Evolutionary conservation across 2,113 vertebrate species (phyloP).

Genomic region (Gymnocephalus cernua): DNA sequence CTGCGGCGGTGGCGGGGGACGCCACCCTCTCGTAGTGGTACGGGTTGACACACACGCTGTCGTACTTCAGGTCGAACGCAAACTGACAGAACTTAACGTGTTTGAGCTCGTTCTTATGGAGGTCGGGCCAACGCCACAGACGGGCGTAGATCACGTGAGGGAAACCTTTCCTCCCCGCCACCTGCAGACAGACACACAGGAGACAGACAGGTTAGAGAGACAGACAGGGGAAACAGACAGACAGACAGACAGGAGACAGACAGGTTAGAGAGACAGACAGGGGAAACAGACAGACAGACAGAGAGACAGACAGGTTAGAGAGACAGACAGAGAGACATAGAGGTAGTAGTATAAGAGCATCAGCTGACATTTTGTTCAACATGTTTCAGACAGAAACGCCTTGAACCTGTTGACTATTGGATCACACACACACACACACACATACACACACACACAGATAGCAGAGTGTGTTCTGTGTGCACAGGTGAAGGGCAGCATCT

Average conservation of each 20-base stretch:
- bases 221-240: neutral
- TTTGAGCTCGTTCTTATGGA: constrained; percentile 92
- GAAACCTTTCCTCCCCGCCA: constrained; percentile 87
- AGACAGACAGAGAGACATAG: too few species aligned
- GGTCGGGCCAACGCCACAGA: constrained; percentile 88
- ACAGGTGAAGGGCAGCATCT: too few species aligned
- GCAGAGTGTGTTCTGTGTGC: too few species aligned
- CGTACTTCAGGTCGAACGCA: constrained; percentile 89
- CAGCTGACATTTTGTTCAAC: too few species aligned
- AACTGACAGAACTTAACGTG: constrained; percentile 87
- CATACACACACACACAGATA: too few species aligned
- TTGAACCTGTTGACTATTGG: too few species aligned
- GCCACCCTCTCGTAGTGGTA: constrained; percentile 89
- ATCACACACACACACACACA: too few species aligned
- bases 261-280: neutral
- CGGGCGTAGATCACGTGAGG: constrained; percentile 87
- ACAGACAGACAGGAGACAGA: constrained; percentile 7
- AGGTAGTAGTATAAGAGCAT: too few species aligned
- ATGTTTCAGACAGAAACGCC: too few species aligned
- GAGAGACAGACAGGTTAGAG: neutral
- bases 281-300: neutral
- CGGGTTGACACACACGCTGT: constrained; percentile 89
- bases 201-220: neutral
- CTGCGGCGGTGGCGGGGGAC: constrained; percentile 74
- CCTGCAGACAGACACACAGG: constrained; percentile 76